Conservation (phyloP, 2,888 invertebrate species). For the Idaea straminata region DNA sequence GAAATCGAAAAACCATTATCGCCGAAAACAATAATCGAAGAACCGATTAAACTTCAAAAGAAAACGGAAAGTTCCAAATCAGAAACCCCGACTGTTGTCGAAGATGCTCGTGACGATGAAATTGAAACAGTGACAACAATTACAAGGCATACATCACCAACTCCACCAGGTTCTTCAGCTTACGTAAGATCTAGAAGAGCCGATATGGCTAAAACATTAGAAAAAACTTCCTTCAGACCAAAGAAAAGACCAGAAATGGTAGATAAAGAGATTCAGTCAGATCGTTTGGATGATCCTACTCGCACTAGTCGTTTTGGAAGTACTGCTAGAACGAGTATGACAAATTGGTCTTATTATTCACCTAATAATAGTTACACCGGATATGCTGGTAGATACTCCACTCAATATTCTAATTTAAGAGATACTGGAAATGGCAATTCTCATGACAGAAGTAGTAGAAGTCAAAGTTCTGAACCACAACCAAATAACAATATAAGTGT, state of each 20-base stretch:
- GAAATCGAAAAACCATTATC: conserved; percentile 47
- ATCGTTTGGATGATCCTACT: conserved; percentile 85
- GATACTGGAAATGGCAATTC: conserved; percentile 36
- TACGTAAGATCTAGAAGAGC: conserved; percentile 84
- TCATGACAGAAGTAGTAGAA: conserved; percentile 61
- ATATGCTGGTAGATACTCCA: conserved; percentile 73
- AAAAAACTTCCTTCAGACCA: conserved; percentile 83
- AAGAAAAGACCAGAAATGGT: conserved; percentile 78
- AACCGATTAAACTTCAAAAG: conserved; percentile 32
- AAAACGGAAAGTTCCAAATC: conserved; percentile 13
- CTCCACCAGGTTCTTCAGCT: conserved; percentile 82
- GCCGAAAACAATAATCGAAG: conserved; percentile 38
- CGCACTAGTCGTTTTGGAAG: conserved; percentile 82
- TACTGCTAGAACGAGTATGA: conserved; percentile 79
- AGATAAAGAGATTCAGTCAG: conserved; percentile 88
- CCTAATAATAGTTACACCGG: conserved; percentile 66
- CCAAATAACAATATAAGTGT: conserved; percentile 44
- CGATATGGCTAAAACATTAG: conserved; percentile 86
- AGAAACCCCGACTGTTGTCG: not conserved
- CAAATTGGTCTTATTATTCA: conserved; percentile 84
- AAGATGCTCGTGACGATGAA: conserved; percentile 42
- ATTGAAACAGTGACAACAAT: conserved; percentile 81
- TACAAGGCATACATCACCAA: conserved; percentile 89
- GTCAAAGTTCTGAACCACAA: conserved; percentile 61
- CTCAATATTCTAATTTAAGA: conserved; percentile 64